Conservation (phyloP, 1,140 invertebrate species). For the Meloidogyne hapla region DNA sequence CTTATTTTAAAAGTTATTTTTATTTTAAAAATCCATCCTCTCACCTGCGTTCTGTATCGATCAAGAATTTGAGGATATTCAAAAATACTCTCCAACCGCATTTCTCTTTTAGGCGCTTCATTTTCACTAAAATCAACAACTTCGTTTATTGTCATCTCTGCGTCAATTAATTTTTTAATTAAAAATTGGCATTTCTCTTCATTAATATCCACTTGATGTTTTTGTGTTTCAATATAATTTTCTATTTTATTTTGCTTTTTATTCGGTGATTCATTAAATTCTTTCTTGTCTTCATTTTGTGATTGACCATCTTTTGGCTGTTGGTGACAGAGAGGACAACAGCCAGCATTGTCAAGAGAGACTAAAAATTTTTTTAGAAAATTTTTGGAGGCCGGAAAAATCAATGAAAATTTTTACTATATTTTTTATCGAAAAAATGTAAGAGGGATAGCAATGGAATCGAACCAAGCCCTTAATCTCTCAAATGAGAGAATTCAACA, state of each 20-base stretch:
- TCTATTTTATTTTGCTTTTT: not conserved
- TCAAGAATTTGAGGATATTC: slow-evolving; percentile 38
- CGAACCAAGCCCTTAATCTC: no score
- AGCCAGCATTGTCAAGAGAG: not conserved
- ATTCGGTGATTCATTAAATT: not conserved
- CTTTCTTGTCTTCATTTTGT: not conserved
- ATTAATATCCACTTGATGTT: not conserved
- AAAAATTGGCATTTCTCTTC: slow-evolving; percentile 18
- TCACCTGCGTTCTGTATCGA: slow-evolving; percentile 34
- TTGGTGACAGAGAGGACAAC: not conserved
- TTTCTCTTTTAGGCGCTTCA: slow-evolving; percentile 34
- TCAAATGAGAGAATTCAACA: no score
- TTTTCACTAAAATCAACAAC: slow-evolving; percentile 48
- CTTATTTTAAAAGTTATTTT: not conserved
- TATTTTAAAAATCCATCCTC: no score
- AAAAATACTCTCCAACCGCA: slow-evolving; percentile 36
- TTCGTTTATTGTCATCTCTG: slow-evolving; percentile 33
- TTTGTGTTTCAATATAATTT: slow-evolving; percentile 9
- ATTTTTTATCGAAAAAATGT: no score
- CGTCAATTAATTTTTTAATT: slow-evolving; percentile 25
- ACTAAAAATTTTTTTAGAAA: no score
- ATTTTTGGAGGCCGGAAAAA: no score
- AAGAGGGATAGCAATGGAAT: no score
- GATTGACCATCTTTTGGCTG: not conserved
- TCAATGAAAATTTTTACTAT: no score